Conservation (phyloP, 2,113 vertebrate species). For the Tachuris rubrigastra region DNA sequence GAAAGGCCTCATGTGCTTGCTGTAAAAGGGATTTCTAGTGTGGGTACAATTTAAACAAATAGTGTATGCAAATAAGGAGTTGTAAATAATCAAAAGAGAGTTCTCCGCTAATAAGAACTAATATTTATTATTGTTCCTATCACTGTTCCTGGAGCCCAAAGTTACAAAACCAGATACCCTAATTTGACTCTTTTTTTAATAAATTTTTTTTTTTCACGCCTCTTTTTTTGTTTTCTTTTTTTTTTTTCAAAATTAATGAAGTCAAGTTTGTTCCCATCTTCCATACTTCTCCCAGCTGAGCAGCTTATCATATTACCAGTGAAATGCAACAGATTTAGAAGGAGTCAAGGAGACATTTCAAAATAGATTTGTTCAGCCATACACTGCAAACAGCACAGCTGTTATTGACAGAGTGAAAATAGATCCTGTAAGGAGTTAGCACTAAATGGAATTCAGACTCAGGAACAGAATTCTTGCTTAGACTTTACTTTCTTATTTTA, state of each 20-base stretch:
- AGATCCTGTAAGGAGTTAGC: background rate
- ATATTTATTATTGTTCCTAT: slow-evolving; percentile 11
- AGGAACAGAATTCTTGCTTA: background rate
- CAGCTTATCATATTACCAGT: background rate
- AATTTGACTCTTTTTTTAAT: background rate
- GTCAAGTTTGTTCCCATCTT: background rate
- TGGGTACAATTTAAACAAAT: slow-evolving; percentile 19
- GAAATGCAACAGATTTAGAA: slow-evolving; percentile 33
- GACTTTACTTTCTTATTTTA: slow-evolving; percentile 18
- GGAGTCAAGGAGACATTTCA: slow-evolving; percentile 19
- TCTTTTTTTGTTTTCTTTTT: background rate
- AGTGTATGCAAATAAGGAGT: slow-evolving; percentile 7
- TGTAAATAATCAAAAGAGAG: background rate
- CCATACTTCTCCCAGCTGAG: background rate
- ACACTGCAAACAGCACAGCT: slow-evolving; percentile 41
- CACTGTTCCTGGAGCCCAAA: background rate
- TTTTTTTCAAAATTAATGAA: background rate
- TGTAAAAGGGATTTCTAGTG: background rate
- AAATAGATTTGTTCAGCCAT: slow-evolving; percentile 37
- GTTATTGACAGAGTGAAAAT: slow-evolving; percentile 49
- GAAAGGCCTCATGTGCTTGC: background rate
- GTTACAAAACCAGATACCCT: background rate
- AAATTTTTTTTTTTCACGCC: background rate
- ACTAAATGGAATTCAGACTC: slow-evolving; percentile 17
- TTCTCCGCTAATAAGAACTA: background rate